Conservation (phyloP, 2,888 invertebrate genomes). For the Allolobophora icterica region DNA sequence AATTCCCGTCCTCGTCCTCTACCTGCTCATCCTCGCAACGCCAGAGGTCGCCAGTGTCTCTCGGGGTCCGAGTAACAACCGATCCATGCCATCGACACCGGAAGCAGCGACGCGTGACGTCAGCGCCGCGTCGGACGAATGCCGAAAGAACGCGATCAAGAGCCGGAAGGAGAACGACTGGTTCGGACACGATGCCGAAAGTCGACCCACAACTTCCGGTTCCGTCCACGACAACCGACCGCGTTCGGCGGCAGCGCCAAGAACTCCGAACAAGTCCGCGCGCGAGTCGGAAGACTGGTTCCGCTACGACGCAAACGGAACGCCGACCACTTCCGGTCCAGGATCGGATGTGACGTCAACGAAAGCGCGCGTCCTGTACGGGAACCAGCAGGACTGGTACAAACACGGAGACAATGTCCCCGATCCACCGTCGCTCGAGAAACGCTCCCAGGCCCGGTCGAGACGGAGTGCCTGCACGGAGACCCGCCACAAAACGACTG, state of each 20-base stretch:
- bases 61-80: neutral
- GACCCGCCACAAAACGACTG: neutral
- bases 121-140: conserved; percentile 29
- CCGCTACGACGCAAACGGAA: neutral
- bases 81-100: neutral
- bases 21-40: neutral
- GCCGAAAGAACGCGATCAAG: conserved; percentile 27
- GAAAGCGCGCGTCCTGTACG: conserved; percentile 1
- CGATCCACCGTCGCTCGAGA: neutral
- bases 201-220: neutral
- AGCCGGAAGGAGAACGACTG: conserved; percentile 35
- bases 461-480: neutral
- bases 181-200: conserved; percentile 32
- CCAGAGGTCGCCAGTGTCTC: neutral
- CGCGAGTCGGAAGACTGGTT: conserved; percentile 19
- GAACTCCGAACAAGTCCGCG: neutral
- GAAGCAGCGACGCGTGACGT: conserved; percentile 14
- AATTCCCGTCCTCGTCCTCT: neutral
- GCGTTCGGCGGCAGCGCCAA: neutral
- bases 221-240: neutral
- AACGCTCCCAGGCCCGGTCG: neutral
- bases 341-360: neutral
- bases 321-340: neutral
- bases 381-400: conserved; percentile 29
- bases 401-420: conserved; percentile 19